A percentile compares a stretch with the other conserved stretches of the same genome.
phyloP scores from a whole-genome alignment of 1,140 invertebrate genomes.

The Heliconius congener region DNA sequence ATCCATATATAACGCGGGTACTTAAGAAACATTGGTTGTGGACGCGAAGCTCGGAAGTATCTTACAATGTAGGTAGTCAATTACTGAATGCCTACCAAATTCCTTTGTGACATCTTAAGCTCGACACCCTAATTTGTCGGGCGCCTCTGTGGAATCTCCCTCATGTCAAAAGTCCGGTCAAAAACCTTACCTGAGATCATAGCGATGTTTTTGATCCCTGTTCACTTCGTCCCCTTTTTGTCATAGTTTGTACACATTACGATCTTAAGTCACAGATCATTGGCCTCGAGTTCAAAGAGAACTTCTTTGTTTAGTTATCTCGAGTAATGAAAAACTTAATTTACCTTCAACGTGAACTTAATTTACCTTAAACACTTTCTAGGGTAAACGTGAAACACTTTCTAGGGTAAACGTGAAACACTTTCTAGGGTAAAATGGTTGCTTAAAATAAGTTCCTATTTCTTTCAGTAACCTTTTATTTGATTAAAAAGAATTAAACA shows the following conservation, averaged over 20 bases:
- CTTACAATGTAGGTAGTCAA: slow-evolving; percentile 33
- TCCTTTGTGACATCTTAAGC: slow-evolving; percentile 62
- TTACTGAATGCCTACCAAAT: slow-evolving; percentile 47
- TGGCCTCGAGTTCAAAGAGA: slow-evolving; percentile 32
- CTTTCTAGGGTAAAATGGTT: not conserved
- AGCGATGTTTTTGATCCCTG: slow-evolving; percentile 39
- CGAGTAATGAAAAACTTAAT: not conserved
- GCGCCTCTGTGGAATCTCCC: slow-evolving; percentile 51
- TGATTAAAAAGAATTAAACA: too few relatives aligned
- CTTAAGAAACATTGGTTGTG: slow-evolving; percentile 26
- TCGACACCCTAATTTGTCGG: slow-evolving; percentile 58
- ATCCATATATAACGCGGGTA: not conserved
- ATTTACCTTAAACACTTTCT: too few relatives aligned
- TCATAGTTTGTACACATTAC: slow-evolving; percentile 39
- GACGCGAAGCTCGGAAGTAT: slow-evolving; percentile 19
- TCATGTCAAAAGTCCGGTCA: slow-evolving; percentile 57
- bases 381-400: too few relatives aligned
- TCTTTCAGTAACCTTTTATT: too few relatives aligned
- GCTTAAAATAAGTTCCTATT: too few relatives aligned
- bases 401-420: not conserved
- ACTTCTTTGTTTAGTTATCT: slow-evolving; percentile 23
- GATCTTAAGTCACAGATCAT: slow-evolving; percentile 45
- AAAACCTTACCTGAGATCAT: slow-evolving; percentile 55
- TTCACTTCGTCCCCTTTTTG: slow-evolving; percentile 41
- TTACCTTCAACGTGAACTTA: not conserved